Evolutionary conservation across 2,797 vertebrate genomes (phyloP), one percentile per base, ranked within the genome.

Genomic region (Sebastes reedi): DNA sequence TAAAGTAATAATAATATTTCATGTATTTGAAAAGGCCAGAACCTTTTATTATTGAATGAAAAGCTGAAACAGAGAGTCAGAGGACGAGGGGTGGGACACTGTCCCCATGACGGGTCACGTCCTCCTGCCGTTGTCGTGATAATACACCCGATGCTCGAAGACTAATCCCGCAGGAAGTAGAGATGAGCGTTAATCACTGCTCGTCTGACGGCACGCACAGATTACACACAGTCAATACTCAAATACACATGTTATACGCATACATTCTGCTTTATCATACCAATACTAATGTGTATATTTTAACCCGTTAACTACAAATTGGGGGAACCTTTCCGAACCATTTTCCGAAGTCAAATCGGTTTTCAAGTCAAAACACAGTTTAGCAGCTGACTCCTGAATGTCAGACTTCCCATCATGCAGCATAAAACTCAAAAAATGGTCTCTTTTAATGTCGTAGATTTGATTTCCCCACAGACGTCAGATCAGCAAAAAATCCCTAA

Each of bases 121-220:
- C 84, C 30, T 69, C 50, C 76, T 25, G 27, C 36, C 9, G 39
- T 50, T 84, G 66, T 67, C 68, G 74, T 88, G 86, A 87, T 36
- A 22, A 83, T 61, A 59, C 27, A 30, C 76, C 60, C 10, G 22
- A 89, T 60, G 76, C 27, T 82, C 29, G 1, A 29, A 70, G 59
- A 79, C 62, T 90, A 92, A 93, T 91, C 90, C 90, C 81, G 5
- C 86, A 72, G 87, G 80, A 92, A 90, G 83, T 64, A 59, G 72
- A 90, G 89, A 90, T 91, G 90, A 90, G 67, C 65, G 29, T 75
- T 89, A 88, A 92, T 90, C 90, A 87, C 83, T 56, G 62, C 73
- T 88, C 36, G 20, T 81, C 77, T 88, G 71, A 16, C 69, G 27
- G 77, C 89, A 91, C 80, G 77, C 82, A 91, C 72, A 81, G 84